Percentiles rank a stretch among this genome's conserved stretches.
These are phyloP conservation scores for Mystacornis crossleyi DNA, from an alignment of 2,113 vertebrate genomes.

Conservation along the genomic window DNA sequence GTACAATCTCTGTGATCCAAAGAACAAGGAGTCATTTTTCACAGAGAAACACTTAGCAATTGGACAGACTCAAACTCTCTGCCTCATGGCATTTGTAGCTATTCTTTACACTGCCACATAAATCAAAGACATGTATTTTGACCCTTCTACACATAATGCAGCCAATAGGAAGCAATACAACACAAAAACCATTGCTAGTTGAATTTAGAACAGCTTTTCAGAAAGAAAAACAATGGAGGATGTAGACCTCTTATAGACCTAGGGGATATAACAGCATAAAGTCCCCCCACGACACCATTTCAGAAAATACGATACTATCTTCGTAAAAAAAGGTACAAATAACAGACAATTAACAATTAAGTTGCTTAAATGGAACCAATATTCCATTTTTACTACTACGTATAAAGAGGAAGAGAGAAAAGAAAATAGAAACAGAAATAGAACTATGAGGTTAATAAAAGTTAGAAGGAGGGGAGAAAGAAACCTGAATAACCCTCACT, in stretches of 20 bases:
- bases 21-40: conserved; percentile 65
- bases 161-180: neutral
- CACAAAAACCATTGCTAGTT: neutral
- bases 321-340: neutral
- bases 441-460: neutral
- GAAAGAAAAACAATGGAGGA: neutral
- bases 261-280: no score
- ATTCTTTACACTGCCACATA: conserved; percentile 42
- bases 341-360: neutral
- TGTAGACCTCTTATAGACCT: neutral
- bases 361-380: neutral
- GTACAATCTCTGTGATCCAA: conserved; percentile 48
- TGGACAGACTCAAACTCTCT: conserved; percentile 50
- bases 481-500: neutral
- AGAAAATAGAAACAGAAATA: neutral
- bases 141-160: neutral
- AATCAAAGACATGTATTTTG: conserved; percentile 57
- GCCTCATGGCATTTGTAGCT: conserved; percentile 30
- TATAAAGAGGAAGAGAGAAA: neutral
- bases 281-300: no score
- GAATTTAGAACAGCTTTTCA: neutral
- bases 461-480: neutral
- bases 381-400: neutral
- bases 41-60: conserved; percentile 41
- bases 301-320: neutral